A percentile compares a stretch with the other conserved stretches of the same genome.
These are phyloP conservation scores for Stegostoma tigrinum DNA, from an alignment of 2,113 vertebrate genomes.

Conservation along the genomic window DNA sequence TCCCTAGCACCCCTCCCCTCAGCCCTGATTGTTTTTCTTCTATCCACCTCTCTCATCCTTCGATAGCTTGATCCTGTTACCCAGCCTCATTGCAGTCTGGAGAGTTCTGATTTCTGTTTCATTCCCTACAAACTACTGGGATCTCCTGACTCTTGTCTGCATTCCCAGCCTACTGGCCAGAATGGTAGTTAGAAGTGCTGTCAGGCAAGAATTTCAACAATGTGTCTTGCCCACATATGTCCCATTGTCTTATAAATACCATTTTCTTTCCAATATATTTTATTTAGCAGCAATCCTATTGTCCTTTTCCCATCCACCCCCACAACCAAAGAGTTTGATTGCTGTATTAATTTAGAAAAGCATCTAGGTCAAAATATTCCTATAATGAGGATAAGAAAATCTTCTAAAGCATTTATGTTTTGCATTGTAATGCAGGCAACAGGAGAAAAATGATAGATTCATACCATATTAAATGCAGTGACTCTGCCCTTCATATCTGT, in stretches of 20 bases:
- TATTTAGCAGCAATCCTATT: background rate
- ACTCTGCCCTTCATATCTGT: background rate
- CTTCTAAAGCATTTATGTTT: background rate
- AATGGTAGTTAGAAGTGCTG: background rate
- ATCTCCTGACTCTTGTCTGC: background rate
- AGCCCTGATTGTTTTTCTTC: too few relatives aligned
- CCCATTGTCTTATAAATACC: too few relatives aligned
- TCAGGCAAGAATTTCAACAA: background rate
- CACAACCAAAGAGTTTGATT: background rate
- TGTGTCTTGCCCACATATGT: background rate
- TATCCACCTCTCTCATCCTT: too few relatives aligned
- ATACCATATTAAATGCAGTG: background rate
- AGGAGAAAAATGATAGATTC: background rate
- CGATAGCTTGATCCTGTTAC: too few relatives aligned
- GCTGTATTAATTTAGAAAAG: background rate
- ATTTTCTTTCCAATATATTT: background rate
- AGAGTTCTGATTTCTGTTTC: too few relatives aligned
- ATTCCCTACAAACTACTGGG: background rate
- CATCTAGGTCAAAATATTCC: background rate
- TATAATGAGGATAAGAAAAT: background rate
- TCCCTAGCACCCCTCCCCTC: too few relatives aligned
- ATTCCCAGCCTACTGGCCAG: background rate
- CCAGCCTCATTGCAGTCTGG: too few relatives aligned
- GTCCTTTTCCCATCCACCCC: background rate
- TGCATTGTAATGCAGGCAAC: background rate